Percentiles rank a stretch among this genome's conserved stretches.
Conservation (phyloP, 2,888 invertebrate species). For the Spilarctia lutea region DNA sequence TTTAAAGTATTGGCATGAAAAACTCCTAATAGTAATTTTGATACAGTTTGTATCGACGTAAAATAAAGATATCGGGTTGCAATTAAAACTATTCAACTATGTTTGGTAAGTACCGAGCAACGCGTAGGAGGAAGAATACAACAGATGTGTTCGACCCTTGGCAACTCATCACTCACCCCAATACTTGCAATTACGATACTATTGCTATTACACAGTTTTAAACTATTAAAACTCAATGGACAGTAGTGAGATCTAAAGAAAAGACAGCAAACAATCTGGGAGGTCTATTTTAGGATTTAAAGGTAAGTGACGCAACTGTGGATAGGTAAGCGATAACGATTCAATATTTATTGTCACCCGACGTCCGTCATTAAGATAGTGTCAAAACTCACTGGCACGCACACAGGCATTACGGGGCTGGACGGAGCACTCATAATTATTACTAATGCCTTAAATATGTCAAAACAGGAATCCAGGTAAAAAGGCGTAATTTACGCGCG, state of each 20-base stretch:
- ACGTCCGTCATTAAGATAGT: constrained; percentile 86
- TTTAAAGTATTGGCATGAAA: constrained; percentile 6
- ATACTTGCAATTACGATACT: constrained; percentile 72
- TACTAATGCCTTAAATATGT: constrained; percentile 87
- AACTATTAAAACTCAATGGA: constrained; percentile 21
- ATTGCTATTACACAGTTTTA: constrained; percentile 60
- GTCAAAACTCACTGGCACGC: constrained; percentile 83
- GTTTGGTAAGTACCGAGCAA: constrained; percentile 73
- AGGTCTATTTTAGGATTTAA: constrained; percentile 79
- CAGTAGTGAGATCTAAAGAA: constrained; percentile 31
- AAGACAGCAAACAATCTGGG: constrained; percentile 67
- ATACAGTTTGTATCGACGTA: constrained; percentile 57
- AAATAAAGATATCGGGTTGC: constrained; percentile 80
- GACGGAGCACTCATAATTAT: constrained; percentile 85
- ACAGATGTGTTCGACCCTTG: constrained; percentile 82
- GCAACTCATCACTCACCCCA: constrained; percentile 69
- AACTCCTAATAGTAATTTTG: constrained; percentile 26
- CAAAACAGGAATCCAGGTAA: constrained; percentile 87
- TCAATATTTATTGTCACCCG: constrained; percentile 85
- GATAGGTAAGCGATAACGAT: constrained; percentile 82
- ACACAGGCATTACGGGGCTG: constrained; percentile 73
- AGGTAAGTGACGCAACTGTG: constrained; percentile 73
- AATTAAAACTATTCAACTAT: constrained; percentile 81
- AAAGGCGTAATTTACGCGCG: constrained; percentile 87
- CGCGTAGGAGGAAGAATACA: constrained; percentile 78